Percentiles rank a stretch among this genome's conserved stretches.
Evolutionary conservation across 2,113 vertebrate genomes (phyloP).

Genomic region (Ahaetulla prasina): DNA sequence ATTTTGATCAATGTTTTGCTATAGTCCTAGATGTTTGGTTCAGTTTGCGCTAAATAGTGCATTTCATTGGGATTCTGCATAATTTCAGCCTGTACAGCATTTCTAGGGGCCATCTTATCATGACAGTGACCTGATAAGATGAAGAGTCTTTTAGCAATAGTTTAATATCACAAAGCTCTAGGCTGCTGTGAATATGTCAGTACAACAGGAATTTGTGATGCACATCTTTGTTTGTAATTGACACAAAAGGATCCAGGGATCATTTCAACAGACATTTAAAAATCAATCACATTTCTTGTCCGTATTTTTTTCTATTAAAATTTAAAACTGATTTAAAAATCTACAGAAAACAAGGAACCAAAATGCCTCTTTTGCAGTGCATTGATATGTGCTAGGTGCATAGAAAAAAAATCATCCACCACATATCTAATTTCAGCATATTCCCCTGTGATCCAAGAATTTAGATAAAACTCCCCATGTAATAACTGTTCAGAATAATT

Average conservation of each 20-base stretch:
- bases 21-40: background rate
- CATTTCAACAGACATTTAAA: background rate
- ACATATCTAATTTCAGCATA: background rate
- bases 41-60: background rate
- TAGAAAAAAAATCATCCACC: conserved; percentile 15
- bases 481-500: conserved; percentile 23
- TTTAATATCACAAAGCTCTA: background rate
- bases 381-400: background rate
- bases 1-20: background rate
- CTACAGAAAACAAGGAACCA: background rate
- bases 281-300: background rate
- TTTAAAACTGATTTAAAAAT: background rate
- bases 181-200: background rate
- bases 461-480: background rate
- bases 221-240: background rate
- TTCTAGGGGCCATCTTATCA: background rate
- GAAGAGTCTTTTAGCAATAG: background rate
- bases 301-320: background rate
- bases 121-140: background rate
- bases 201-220: background rate
- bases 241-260: background rate
- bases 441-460: fast-evolving
- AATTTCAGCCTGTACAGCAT: background rate
- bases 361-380: conserved; percentile 9
- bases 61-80: background rate